Conservation (phyloP, 2,797 vertebrate genomes). For the Botia almorhae region DNA sequence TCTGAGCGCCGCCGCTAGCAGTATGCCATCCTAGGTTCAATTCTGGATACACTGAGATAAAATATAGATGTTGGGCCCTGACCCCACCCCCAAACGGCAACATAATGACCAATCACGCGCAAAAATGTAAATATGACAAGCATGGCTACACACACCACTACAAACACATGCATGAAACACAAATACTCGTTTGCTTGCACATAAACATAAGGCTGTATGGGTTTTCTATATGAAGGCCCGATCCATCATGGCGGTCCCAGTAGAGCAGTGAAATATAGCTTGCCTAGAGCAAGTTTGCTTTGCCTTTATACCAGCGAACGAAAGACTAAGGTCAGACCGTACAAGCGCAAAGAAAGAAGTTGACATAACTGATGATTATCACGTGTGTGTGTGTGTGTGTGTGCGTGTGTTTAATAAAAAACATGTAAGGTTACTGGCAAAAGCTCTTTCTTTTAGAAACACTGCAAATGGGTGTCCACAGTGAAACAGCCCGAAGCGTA, state of each 20-base stretch:
- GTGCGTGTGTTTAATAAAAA: slow-evolving; percentile 6
- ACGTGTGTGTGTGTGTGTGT: not conserved
- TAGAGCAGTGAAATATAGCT: slow-evolving; percentile 49
- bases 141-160: not conserved
- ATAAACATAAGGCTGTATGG: slow-evolving; percentile 46
- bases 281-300: slow-evolving; percentile 47
- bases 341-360: slow-evolving; percentile 48
- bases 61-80: not conserved
- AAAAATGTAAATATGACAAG: slow-evolving; percentile 18
- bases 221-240: slow-evolving; percentile 49
- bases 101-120: not conserved
- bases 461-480: not conserved
- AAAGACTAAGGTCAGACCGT: slow-evolving; percentile 51
- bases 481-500: not conserved
- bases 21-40: not conserved
- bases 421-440: slow-evolving; percentile 12
- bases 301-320: slow-evolving; percentile 40
- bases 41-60: not conserved
- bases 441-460: slow-evolving; percentile 21
- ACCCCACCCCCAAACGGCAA: not conserved
- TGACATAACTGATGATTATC: slow-evolving; percentile 39
- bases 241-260: slow-evolving; percentile 57
- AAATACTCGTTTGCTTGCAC: slow-evolving; percentile 39
- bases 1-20: not conserved
- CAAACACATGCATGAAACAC: slow-evolving; percentile 44